Evolutionary conservation across 2,113 vertebrate species (phyloP).

Genomic region (Myocastor coypus): DNA sequence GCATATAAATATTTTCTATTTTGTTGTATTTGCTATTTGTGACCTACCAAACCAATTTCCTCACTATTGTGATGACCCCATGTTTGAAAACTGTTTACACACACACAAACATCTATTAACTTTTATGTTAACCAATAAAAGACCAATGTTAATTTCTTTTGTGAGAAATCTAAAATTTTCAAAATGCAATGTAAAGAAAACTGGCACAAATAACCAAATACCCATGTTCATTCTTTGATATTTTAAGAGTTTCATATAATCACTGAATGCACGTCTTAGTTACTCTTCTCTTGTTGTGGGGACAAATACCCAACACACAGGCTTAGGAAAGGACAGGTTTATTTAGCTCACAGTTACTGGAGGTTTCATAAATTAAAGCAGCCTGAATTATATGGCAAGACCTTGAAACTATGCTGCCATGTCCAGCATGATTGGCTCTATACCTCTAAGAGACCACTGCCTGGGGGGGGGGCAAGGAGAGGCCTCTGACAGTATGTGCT

Average conservation of each 20-base stretch:
- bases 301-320: too few species aligned
- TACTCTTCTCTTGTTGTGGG: too few species aligned
- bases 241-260: neutral
- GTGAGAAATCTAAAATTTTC: slow-evolving; percentile 23
- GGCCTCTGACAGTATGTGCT: too few species aligned
- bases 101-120: neutral
- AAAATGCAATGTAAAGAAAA: neutral
- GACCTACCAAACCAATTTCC: neutral
- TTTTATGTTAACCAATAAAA: neutral
- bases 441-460: too few species aligned
- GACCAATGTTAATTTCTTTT: slow-evolving; percentile 4
- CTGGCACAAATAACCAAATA: neutral
- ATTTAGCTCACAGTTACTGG: too few species aligned
- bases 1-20: neutral
- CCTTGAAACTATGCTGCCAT: too few species aligned
- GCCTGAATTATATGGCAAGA: too few species aligned
- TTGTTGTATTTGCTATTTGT: neutral
- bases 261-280: neutral
- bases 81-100: neutral
- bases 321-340: too few species aligned
- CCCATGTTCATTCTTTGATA: neutral
- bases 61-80: neutral
- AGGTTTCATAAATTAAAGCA: too few species aligned
- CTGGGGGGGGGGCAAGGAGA: too few species aligned
- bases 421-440: too few species aligned